These are phyloP conservation scores for Astyanax mexicanus DNA, from an alignment of 2,797 vertebrate genomes.

Conservation along the genomic window DNA sequence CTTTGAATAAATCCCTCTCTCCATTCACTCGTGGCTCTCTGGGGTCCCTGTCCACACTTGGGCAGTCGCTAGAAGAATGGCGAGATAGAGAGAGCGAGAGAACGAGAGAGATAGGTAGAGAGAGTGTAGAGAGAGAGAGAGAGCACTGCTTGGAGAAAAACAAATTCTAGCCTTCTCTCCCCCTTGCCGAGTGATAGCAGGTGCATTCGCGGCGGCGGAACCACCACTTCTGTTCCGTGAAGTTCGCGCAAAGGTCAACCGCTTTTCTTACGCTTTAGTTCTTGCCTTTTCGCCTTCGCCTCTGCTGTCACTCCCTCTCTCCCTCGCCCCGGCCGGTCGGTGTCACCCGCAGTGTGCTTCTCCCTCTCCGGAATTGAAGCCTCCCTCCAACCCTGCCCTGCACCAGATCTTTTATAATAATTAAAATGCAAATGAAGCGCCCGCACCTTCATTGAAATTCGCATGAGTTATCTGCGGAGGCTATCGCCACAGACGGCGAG, in stretches of 20 bases:
- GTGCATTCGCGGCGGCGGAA: conserved; percentile 28
- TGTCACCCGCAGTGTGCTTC: not conserved
- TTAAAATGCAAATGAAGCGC: conserved; percentile 75
- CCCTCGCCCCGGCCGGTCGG: not conserved
- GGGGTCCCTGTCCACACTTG: conserved; percentile 47
- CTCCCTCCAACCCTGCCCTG: conserved; percentile 17
- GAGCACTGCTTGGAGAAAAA: conserved; percentile 21
- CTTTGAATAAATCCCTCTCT: conserved; percentile 68
- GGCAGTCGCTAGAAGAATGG: conserved; percentile 39
- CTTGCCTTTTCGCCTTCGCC: conserved; percentile 3
- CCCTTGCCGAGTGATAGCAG: conserved; percentile 41
- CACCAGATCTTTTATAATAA: conserved; percentile 69
- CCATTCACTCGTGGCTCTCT: conserved; percentile 62
- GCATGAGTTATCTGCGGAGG: conserved; percentile 58
- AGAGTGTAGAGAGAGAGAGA: conserved; percentile 2
- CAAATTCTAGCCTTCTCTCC: conserved; percentile 36
- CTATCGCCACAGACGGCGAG: conserved; percentile 66
- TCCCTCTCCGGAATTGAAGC: conserved; percentile 2
- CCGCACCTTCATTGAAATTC: conserved; percentile 71
- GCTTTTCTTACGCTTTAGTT: conserved; percentile 26
- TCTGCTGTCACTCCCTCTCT: conserved; percentile 9
- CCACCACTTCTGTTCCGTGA: conserved; percentile 34
- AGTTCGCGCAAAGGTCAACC: conserved; percentile 58
- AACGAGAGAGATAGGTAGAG: not conserved
- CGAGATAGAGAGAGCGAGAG: not conserved